phyloP scores from a whole-genome alignment of 2,113 vertebrate genomes.

The Epinephelus moara region DNA sequence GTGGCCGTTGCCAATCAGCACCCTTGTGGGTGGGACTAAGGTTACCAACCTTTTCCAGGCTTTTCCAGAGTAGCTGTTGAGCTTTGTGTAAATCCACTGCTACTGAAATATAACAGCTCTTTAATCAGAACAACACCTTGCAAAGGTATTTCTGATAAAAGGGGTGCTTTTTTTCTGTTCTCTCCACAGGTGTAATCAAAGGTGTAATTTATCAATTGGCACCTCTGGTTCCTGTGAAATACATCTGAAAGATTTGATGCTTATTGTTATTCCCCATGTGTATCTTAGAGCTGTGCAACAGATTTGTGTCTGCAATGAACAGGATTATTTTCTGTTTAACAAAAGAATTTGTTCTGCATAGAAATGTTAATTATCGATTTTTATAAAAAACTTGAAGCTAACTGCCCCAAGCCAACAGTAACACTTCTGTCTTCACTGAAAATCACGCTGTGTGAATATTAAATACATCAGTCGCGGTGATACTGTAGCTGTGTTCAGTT shows the following conservation, averaged over 20 bases:
- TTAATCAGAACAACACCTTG: background rate
- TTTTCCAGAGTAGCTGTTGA: background rate
- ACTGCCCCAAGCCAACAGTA: background rate
- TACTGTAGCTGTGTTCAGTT: slow-evolving; percentile 2
- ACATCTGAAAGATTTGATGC: background rate
- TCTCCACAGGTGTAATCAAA: slow-evolving; percentile 7
- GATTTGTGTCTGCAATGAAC: background rate
- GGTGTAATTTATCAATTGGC: background rate
- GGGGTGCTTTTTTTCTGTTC: background rate
- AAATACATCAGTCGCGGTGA: background rate
- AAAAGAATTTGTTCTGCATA: background rate
- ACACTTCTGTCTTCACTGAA: background rate
- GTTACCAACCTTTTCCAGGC: background rate
- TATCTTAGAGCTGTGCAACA: background rate
- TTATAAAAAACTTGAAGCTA: background rate
- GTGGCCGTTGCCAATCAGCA: background rate
- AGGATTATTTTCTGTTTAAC: background rate
- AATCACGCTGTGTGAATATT: background rate
- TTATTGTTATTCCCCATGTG: background rate
- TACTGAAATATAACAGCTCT: background rate
- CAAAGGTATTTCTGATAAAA: background rate
- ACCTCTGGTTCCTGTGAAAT: slow-evolving; percentile 11
- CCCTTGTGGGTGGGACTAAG: background rate
- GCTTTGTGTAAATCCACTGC: background rate
- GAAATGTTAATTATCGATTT: too few species aligned